Conservation (phyloP, 2,888 invertebrate species). For the Tinea trinotella region DNA sequence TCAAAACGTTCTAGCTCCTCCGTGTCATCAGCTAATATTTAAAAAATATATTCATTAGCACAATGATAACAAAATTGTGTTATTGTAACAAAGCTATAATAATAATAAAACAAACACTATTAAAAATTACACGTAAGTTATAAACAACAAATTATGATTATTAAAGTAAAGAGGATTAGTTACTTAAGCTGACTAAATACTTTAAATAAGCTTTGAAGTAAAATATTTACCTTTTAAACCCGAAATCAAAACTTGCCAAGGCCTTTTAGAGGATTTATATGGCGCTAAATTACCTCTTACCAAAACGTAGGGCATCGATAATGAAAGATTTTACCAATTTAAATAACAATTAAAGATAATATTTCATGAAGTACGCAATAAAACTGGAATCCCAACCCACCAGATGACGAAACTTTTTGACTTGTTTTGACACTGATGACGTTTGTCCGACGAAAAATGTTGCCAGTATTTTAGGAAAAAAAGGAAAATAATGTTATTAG, state of each 20-base stretch:
- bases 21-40: slow-evolving; percentile 80
- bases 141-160: too few relatives aligned
- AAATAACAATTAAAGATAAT: neutral
- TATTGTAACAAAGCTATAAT: too few relatives aligned
- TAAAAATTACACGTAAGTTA: too few relatives aligned
- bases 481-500: too few relatives aligned
- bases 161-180: neutral
- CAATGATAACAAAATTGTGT: neutral
- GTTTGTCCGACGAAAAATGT: too few relatives aligned
- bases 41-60: neutral
- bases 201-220: too few relatives aligned
- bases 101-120: too few relatives aligned
- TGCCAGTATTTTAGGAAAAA: too few relatives aligned
- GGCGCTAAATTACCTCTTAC: slow-evolving; percentile 91
- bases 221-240: slow-evolving; percentile 91
- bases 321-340: slow-evolving; percentile 23
- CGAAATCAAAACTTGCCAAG: slow-evolving; percentile 88
- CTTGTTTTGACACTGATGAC: neutral
- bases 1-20: slow-evolving; percentile 87
- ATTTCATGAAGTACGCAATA: neutral
- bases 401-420: neutral
- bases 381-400: neutral
- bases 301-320: slow-evolving; percentile 90
- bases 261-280: neutral
- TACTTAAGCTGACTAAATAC: too few relatives aligned